Base-by-base conservation (phyloP, 2,797 vertebrate genomes). In the Ceyx erithaca region DNA sequence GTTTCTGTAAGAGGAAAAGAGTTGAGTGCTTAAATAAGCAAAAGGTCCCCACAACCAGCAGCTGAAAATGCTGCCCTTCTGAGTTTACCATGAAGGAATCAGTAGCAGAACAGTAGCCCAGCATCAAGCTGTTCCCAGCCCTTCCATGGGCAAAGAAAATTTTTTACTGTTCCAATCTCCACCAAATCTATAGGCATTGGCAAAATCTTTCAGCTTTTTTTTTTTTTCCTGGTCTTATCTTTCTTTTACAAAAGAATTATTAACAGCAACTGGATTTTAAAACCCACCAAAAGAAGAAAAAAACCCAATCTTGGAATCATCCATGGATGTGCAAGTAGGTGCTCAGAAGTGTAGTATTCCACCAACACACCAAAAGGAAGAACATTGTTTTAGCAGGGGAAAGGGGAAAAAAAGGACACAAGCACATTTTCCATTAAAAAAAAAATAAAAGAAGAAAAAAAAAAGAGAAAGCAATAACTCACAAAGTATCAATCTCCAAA, bases 391-490 rank as follows among this genome's bases (percentile, higher is more conserved):
- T 49, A 87, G 8, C 13, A 85, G 10, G 2, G 17, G 61, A 35
- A 78, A 62, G 10, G 26, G 61, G 59, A 67, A 61, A 31, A 16
- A 23, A 48, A 48, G 17, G 5, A 45, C 17, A 8, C 0, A 4
- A 25, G 18, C 2, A 15, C 1, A 0, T 41, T 71, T 64, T 48
- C 15, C 33, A 18, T 57, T 4, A 6, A 20, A 28, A 21, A 28
- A 21, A 28, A 49, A 3, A 19, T 12, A 7, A 37, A 30, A 4
- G 2, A 17, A 7, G 3, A 11, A 10, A 9, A 10, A 9, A 23
- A 14, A 8, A 19, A 1, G 37, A 40, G 43, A 3, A 79, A 48
- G 2, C 0, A 8, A 52, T 28, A 55, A 83, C 75, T 3, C 19
- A 33, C 16, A 66, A 21, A 21, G 22, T 28, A 31, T 28, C 49